Evolutionary conservation across 2,888 invertebrate genomes (phyloP).

Genomic region (Luperina testacea): DNA sequence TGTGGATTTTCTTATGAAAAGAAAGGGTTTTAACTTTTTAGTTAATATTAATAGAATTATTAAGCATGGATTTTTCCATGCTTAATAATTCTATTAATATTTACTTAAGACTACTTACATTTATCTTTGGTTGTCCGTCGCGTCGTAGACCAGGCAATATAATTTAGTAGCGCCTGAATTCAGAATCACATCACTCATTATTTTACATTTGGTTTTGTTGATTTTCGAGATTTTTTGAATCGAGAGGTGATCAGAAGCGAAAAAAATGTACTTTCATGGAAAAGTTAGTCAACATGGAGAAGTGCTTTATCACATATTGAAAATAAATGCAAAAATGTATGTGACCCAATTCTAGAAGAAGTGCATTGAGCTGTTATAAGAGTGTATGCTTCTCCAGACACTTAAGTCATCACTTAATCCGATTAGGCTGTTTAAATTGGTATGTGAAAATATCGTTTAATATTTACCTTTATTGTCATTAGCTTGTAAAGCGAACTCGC

Average conservation of each 20-base stretch:
- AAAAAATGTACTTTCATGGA: not conserved
- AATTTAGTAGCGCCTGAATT: not conserved
- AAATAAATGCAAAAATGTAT: not conserved
- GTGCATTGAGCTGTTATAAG: not conserved
- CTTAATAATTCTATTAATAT: not conserved
- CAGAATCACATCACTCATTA: not conserved
- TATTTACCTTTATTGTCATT: not conserved
- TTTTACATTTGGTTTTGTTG: not conserved
- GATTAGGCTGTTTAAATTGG: not conserved
- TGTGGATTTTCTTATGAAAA: not conserved
- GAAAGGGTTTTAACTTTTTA: accelerated
- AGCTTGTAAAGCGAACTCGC: not conserved
- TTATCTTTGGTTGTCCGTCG: not conserved
- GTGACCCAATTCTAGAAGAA: not conserved
- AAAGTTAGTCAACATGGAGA: not conserved
- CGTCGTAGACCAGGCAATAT: not conserved
- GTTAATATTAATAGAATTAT: too few relatives aligned
- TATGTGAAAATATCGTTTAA: not conserved
- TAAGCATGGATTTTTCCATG: too few relatives aligned
- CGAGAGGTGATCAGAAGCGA: not conserved
- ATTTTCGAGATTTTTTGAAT: not conserved
- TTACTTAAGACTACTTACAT: not conserved
- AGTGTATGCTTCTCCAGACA: not conserved
- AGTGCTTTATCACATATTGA: not conserved
- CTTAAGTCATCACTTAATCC: too few relatives aligned